phyloP scores from a whole-genome alignment of 2,113 vertebrate genomes.

The Bubalus kerabau region DNA sequence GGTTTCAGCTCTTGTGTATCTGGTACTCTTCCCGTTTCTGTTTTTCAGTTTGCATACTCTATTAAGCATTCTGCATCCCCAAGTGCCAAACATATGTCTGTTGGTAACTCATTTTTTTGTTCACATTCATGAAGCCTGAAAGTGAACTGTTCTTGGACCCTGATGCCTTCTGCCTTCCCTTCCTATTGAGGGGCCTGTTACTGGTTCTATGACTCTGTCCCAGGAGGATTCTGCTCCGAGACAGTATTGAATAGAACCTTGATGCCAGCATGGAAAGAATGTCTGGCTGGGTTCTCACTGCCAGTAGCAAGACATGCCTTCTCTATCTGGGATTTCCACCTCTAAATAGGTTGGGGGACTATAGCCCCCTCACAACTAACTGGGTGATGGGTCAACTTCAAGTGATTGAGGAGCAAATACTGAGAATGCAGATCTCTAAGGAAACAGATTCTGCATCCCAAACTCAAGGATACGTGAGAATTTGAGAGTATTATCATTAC shows the following conservation, averaged over 20 bases:
- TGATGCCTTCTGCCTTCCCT: not conserved
- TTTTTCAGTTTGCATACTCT: not conserved
- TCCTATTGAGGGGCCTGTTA: not conserved
- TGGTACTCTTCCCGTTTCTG: not conserved
- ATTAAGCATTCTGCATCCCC: not conserved
- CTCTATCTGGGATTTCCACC: not conserved
- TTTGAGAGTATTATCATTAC: not conserved
- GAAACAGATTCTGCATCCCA: not conserved
- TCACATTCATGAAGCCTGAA: not conserved
- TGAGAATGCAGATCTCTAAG: not conserved
- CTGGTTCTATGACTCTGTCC: not conserved
- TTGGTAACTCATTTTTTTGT: not conserved
- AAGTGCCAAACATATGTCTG: not conserved
- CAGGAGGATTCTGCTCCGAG: not conserved
- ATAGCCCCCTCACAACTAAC: not conserved
- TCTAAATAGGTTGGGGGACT: not conserved
- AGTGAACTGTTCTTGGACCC: not conserved
- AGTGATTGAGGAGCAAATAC: not conserved
- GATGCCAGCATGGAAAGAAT: not conserved
- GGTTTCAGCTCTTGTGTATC: not conserved
- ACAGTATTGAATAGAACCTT: not conserved
- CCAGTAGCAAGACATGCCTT: not conserved
- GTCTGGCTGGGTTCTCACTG: not conserved
- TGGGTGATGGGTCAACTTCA: not conserved
- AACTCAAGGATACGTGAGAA: not conserved